Evolutionary conservation across 1,140 invertebrate species (phyloP).

Genomic region (Leptinotarsa defecta): DNA sequence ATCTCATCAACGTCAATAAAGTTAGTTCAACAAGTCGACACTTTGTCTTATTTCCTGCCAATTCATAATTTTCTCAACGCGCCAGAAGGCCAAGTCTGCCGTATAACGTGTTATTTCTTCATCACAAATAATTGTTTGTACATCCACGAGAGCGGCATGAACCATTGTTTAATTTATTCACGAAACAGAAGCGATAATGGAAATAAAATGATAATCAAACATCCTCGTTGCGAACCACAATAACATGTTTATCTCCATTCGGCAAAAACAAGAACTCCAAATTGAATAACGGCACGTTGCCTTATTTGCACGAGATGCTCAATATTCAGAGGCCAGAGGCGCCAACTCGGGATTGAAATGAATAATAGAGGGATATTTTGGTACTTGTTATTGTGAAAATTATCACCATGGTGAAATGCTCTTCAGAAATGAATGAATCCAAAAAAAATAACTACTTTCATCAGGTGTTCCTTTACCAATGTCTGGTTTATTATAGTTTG

Average conservation of each 20-base stretch:
- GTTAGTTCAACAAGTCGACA: too few species aligned
- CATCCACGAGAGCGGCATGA: neutral
- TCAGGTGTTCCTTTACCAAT: too few species aligned
- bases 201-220: conserved; percentile 4
- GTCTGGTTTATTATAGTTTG: too few species aligned
- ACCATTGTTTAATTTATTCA: neutral
- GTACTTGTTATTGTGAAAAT: too few species aligned
- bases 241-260: neutral
- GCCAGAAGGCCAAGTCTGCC: neutral
- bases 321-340: neutral
- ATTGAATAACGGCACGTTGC: conserved; percentile 5
- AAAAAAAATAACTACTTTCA: too few species aligned
- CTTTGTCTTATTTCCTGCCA: too few species aligned
- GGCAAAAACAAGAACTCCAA: conserved; percentile 4
- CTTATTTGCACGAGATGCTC: conserved; percentile 2
- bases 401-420: too few species aligned
- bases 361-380: too few species aligned
- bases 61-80: too few species aligned
- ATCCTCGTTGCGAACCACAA: neutral
- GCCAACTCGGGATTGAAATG: too few species aligned
- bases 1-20: too few species aligned
- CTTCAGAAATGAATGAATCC: too few species aligned
- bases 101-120: neutral
- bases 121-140: neutral
- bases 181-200: neutral